Evolutionary conservation across 2,888 invertebrate species (phyloP).

Genomic region (Acronicta psi): DNA sequence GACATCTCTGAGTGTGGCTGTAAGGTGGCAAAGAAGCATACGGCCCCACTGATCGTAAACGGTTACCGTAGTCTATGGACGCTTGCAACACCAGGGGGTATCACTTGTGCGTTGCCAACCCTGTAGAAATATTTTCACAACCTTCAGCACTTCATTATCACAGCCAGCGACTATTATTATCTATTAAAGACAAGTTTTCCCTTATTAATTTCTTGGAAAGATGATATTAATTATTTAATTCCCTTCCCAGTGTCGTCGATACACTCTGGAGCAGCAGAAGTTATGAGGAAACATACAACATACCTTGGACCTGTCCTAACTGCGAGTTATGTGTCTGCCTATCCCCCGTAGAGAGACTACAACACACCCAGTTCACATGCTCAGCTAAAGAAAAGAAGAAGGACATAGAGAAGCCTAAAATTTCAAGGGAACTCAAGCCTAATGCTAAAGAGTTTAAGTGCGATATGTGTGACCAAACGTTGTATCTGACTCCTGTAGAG

Average conservation of each 20-base stretch:
- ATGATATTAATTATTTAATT: slow-evolving; percentile 36
- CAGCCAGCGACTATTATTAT: too few species aligned
- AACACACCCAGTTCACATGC: slow-evolving; percentile 90
- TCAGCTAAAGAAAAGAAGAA: slow-evolving; percentile 71
- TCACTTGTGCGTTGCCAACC: too few species aligned
- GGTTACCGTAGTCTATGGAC: too few species aligned
- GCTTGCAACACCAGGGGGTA: too few species aligned
- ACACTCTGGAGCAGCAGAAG: slow-evolving; percentile 91
- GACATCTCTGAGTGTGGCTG: too few species aligned
- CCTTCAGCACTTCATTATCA: too few species aligned
- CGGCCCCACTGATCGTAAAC: too few species aligned
- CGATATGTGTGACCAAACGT: slow-evolving; percentile 90
- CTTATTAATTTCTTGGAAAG: neutral
- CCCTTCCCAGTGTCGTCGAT: slow-evolving; percentile 88
- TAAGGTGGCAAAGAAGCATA: too few species aligned
- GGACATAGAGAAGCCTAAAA: slow-evolving; percentile 66
- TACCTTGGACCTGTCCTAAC: slow-evolving; percentile 92
- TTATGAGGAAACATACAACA: slow-evolving; percentile 89
- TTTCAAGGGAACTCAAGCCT: slow-evolving; percentile 75
- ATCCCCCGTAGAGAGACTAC: slow-evolving; percentile 92
- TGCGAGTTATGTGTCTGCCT: slow-evolving; percentile 91
- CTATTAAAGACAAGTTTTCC: too few species aligned
- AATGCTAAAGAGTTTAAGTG: slow-evolving; percentile 92
- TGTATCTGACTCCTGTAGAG: slow-evolving; percentile 94
- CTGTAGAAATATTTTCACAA: too few species aligned